These are phyloP conservation scores for Tenthredo livida DNA, from an alignment of 2,888 invertebrate species.

Conservation along the genomic window DNA sequence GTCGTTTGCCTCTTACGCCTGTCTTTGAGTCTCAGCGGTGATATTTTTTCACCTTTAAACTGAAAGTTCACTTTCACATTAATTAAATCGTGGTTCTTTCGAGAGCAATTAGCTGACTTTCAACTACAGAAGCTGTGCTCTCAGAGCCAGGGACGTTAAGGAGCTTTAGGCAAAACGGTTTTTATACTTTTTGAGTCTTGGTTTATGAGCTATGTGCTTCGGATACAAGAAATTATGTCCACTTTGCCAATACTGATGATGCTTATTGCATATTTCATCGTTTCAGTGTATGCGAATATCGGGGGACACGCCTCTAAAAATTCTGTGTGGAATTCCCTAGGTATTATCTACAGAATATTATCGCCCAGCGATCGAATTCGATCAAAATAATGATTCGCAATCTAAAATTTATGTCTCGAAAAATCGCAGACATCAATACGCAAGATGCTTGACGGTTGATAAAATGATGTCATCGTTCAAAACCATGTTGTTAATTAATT, in stretches of 20 bases:
- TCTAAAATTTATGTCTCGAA: background rate
- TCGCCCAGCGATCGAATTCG: background rate
- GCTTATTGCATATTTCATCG: background rate
- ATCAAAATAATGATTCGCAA: background rate
- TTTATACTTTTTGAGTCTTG: background rate
- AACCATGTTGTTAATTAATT: background rate
- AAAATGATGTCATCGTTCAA: background rate
- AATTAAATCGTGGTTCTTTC: too few relatives aligned
- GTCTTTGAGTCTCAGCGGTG: too few relatives aligned
- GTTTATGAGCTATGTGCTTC: background rate
- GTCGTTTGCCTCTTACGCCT: too few relatives aligned
- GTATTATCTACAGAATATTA: background rate
- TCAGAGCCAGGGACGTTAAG: too few relatives aligned
- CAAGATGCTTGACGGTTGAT: background rate
- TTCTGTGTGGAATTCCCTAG: too few relatives aligned
- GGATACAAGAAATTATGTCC: background rate
- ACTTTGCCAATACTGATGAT: constrained; percentile 3
- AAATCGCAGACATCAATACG: background rate
- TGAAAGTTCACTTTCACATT: too few relatives aligned
- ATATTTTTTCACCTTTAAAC: too few relatives aligned
- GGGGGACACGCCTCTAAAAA: background rate
- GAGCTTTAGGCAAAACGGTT: background rate
- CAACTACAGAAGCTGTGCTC: too few relatives aligned
- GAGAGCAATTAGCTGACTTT: too few relatives aligned
- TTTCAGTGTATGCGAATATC: background rate